Base-by-base conservation (phyloP, 1,140 invertebrate species). In the Camponotus pennsylvanicus region DNA sequence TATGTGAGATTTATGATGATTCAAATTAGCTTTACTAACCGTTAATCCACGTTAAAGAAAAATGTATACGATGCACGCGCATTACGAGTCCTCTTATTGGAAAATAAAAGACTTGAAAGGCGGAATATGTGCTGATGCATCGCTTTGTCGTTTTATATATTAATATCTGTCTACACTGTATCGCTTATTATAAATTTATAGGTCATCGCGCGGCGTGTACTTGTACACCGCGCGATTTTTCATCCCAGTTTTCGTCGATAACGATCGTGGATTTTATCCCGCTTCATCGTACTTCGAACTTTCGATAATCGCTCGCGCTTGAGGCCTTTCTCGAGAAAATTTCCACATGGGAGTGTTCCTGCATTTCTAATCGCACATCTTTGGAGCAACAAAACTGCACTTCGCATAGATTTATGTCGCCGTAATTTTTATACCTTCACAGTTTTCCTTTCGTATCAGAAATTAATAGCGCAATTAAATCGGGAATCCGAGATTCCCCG, bases 251-350 rank as follows among this genome's bases (percentile, higher is more conserved):
- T 52, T 86, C 37, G 37, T 37, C 66, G 49, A 69, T 61, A 86
- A 40, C 37, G 61, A 67, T 85, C 61, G 9, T 45, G 18, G 57
- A 34, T 66, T 32, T 79, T 78, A 59, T 55, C 71, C 77, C 55
- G 61, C 59, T 88, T 45, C 73, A 85, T 59, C 34, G 5, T 78
- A 57, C 71, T 69, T 86, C 57, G 21, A 85, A 91, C 80, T 89
- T 91, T 91, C 73, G 66, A 89, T 89, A 89, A 91, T 89, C 88
- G 79, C 55, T 86, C 57, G 32, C 21, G 79, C 86, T 88, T 66
- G 32, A 49, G 86, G 89, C 69, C 75, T 57, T 18, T 55, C 42
- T 52, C 63, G 85, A 79, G 88, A 40, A 89, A 90, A 75, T 90
- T 52, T 88, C 80, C 77, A 37, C 70, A 90, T 63, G 79, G 84